Percentiles rank a stretch among this genome's conserved stretches.
These are phyloP conservation scores for Rhinolophus sinicus DNA, from an alignment of 2,113 vertebrate species.

Conservation along the genomic window DNA sequence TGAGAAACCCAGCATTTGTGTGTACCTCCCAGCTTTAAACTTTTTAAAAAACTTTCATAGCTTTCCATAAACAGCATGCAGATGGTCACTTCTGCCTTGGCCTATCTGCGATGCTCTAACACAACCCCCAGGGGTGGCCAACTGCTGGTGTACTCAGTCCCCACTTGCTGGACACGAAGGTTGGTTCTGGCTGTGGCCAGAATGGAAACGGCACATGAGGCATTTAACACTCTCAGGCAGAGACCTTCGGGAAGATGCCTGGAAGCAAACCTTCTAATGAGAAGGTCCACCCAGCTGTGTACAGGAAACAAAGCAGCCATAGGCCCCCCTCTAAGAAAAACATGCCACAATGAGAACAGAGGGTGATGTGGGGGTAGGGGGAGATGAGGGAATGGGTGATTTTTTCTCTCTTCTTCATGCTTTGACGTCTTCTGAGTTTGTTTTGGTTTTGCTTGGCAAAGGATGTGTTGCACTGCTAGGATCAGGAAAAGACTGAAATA, in stretches of 20 bases:
- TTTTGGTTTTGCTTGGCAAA: not conserved
- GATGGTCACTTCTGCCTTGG: not conserved
- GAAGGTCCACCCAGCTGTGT: not conserved
- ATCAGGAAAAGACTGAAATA: not conserved
- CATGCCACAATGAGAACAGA: not conserved
- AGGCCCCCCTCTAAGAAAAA: not conserved
- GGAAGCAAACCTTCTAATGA: not conserved
- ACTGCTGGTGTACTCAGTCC: accelerated
- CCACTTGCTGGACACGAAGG: not conserved
- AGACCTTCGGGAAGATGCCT: not conserved
- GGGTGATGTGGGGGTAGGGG: not conserved
- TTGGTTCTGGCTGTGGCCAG: not conserved
- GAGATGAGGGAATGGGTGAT: not conserved
- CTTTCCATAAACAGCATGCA: not conserved
- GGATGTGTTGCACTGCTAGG: not conserved
- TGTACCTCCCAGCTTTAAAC: too few species aligned
- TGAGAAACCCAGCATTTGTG: too few species aligned
- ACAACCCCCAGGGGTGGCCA: not conserved
- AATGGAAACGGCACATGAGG: not conserved
- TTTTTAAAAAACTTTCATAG: too few species aligned
- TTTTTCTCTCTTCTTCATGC: not conserved
- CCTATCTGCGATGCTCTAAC: accelerated
- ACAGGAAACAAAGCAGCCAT: not conserved
- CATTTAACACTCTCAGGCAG: not conserved
- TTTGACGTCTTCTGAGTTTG: not conserved